Base-by-base conservation (phyloP, 1,140 invertebrate species). In the Cryptotermes secundus region DNA sequence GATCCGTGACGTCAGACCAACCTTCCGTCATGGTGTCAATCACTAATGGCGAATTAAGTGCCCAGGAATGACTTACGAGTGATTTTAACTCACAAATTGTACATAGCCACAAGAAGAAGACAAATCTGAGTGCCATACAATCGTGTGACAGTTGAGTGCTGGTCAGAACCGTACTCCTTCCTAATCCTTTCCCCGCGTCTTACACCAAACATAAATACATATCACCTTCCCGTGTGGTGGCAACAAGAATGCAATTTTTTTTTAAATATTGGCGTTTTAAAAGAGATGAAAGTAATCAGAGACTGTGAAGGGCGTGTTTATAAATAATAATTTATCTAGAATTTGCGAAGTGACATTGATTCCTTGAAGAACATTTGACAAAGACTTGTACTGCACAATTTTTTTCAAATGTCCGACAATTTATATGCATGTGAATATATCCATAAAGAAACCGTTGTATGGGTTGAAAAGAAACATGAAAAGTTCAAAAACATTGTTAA, bases 41-140 rank as follows among this genome's bases (percentile, higher is more conserved):
- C 34, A 81, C 80, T 16, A 81, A 81, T 45, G 80, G 80, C 35
- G 80, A 81, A 35, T 35, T 81, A 35, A 81, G 80, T 81, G 80
- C 80, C 80, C 42, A 81, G 35, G 59, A 72, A 72, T 72, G 59
- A 72, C 59, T 72, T 72, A 72, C 10, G 1, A 31, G 59, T 72
- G 59, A 31, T n/a, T 31, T n/a, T 72, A 31, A 31, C 6, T 72
- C 26, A 72, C n/a, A 31, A 31, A 31, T 72, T 72, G 53, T 59
- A 59, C 26, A 59, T 59, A 59, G 53, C 53, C 12, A 59, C 7
- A 59, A 59, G 16, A 59, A 59, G 53, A 59, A 59, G 53, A 59
- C 53, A 59, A 59, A 19, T 59, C 7, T 14, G 53, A 59, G 24
- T 59, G 53, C 26, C n/a, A 31, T 12, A 72, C 12, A n/a, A 12